Evolutionary conservation across 2,888 invertebrate species (phyloP).

Genomic region (Agrilus mali): DNA sequence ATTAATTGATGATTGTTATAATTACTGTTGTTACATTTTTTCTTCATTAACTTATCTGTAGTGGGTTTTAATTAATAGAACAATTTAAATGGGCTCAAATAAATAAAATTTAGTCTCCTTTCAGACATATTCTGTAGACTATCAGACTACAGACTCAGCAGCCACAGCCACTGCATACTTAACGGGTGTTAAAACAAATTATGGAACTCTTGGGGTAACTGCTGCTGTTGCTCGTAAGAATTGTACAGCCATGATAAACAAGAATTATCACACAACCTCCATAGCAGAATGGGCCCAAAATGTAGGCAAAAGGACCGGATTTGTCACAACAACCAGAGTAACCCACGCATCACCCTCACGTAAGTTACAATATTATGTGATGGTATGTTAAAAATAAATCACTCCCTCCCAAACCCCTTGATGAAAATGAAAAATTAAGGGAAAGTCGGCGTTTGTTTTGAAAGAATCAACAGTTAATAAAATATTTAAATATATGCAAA

Average conservation of each 20-base stretch:
- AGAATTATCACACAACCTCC: constrained; percentile 44
- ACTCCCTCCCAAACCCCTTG: too few species aligned
- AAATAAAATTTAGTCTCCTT: neutral
- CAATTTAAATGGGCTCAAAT: too few species aligned
- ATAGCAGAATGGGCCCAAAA: constrained; percentile 60
- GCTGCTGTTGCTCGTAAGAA: constrained; percentile 44
- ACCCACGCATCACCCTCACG: constrained; percentile 66
- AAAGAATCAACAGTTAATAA: too few species aligned
- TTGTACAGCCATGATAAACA: constrained; percentile 42
- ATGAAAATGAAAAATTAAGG: too few species aligned
- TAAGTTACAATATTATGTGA: constrained; percentile 23
- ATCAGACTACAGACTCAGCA: constrained; percentile 65
- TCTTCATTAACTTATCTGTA: too few species aligned
- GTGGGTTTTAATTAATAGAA: too few species aligned
- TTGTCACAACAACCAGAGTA: constrained; percentile 61
- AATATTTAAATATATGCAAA: too few species aligned
- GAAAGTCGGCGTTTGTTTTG: too few species aligned
- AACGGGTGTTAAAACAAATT: constrained; percentile 61
- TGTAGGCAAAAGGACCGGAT: constrained; percentile 45
- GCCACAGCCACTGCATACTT: constrained; percentile 67
- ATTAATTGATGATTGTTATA: too few species aligned
- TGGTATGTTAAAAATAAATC: too few species aligned
- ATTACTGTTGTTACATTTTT: too few species aligned
- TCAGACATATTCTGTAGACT: constrained; percentile 59
- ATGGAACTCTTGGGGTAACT: constrained; percentile 58